Evolutionary conservation across 2,797 vertebrate species (phyloP).

Genomic region (Rhinogobio ventralis): DNA sequence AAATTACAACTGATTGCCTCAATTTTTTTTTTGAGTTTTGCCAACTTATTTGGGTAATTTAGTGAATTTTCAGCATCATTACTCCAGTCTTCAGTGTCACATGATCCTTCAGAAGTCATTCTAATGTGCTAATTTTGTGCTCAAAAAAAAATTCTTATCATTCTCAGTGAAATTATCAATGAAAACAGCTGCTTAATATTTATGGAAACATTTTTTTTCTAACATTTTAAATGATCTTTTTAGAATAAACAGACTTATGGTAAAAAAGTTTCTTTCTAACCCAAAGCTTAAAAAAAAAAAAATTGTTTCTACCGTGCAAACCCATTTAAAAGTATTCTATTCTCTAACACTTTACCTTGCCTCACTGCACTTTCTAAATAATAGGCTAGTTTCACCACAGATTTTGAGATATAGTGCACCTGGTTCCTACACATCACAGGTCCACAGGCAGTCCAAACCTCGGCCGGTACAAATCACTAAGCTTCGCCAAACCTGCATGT

Average conservation of each 20-base stretch:
- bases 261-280: not conserved
- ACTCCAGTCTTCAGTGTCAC: not conserved
- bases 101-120: not conserved
- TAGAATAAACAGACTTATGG: not conserved
- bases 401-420: conserved; percentile 40
- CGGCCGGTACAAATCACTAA: conserved; percentile 21
- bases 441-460: conserved; percentile 47
- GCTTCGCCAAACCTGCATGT: conserved; percentile 41
- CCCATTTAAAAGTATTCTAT: not conserved
- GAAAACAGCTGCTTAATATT: not conserved
- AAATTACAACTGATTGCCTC: too few species aligned
- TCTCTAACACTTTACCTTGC: not conserved
- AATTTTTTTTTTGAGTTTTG: too few species aligned
- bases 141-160: not conserved
- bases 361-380: not conserved
- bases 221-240: not conserved
- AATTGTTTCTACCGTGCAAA: not conserved
- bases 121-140: not conserved
- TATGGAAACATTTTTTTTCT: not conserved
- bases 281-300: not conserved
- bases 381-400: not conserved
- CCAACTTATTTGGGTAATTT: too few species aligned
- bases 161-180: not conserved
- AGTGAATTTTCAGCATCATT: not conserved
- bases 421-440: conserved; percentile 10